Base-by-base conservation (phyloP, 30 jellyfish, hydroid and myxozoan species). In the Pelagia noctiluca region DNA sequence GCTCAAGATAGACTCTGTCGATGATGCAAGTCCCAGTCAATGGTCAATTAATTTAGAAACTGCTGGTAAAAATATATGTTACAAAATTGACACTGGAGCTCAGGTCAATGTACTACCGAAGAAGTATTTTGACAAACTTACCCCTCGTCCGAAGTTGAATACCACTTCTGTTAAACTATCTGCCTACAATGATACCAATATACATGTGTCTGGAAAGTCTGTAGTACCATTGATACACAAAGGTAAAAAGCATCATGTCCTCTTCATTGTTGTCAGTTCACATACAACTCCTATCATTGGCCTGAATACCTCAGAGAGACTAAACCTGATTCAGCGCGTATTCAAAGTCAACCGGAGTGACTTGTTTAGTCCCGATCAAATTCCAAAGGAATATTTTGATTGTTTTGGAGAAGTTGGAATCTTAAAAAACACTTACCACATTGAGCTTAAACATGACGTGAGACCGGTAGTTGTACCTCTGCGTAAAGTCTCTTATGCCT, bases 321-420 rank as follows among this genome's bases (percentile, higher is more conserved):
- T 60, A 5, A 60, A 60, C 72, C 72, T 60, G 35, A 60, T 60
- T 60, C 72, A n/a, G 72, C 35, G 72, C 21, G 72, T 60, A 26
- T 60, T 60, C 21, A 60, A 60, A 60, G 72, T 60, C 72, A 60
- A 60, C 30, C 5, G 35, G 16, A 42, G 57, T 42, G 57, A 42
- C 16, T 16, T 16, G 57, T 42, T 42, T 16, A 42, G 57, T 42
- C 57, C 57, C 57, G 72, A 60, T 60, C 72, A n/a, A 60, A 60
- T 60, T 71, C 79, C 48, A 26, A 76, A 76, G 79, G 87, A 77
- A 77, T 32, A 77, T 22, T 29, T 49, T 31, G 93, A 68, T 52
- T 73, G 85, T 61, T 82, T 82, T 82, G 87, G 84, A 46, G 93
- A 49, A 34, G 50, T 82, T 52, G 91, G 91, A 22, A 38, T 35